Evolutionary conservation across 2,797 vertebrate species (phyloP), one percentile per base, ranked within the genome.

Genomic region (Brachyalestes nurse): DNA sequence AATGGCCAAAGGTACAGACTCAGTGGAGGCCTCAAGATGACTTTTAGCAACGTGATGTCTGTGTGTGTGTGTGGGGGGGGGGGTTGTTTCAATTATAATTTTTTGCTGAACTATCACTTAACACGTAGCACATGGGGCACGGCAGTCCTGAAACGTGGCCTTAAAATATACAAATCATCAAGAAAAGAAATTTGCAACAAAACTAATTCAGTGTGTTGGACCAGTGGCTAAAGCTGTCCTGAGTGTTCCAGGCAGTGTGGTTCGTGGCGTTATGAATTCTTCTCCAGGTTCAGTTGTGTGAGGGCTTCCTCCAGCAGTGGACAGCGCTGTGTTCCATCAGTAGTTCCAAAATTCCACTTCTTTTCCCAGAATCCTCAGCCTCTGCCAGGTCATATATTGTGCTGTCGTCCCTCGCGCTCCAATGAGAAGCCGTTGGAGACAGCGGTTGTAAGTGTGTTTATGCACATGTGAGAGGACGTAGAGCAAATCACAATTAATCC

Each of bases 341-440:
- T 86, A 72, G 87, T 75, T 94, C 93, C 92, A 94, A 93, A 92
- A 90, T 92, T 94, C 92, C 92, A 92, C 86, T 88, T 90, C 91
- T 93, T 82, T 94, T 91, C 89, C 90, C 91, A 90, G 87, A 92
- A 92, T 92, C 89, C 89, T 86, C 83, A 3, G 5, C 78, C 65
- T 14, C 75, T 84, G 91, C 93, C 92, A 94, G 92, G 90, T 90
- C 90, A 80, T 93, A 92, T 91, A 91, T 92, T 91, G 84, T 90
- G 88, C 88, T 93, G 91, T 92, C 91, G 89, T 91, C 91, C 79
- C 61, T 80, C 57, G 72, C 87, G 84, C 86, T 80, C 90, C 89
- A 88, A 93, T 92, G 90, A 92, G 92, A 91, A 87, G 87, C 87
- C 88, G 87, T 40, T 82, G 82, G 88, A 89, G 90, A 87, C 81